Conservation (phyloP, 2,888 invertebrate genomes). For the Teleogryllus oceanicus region DNA sequence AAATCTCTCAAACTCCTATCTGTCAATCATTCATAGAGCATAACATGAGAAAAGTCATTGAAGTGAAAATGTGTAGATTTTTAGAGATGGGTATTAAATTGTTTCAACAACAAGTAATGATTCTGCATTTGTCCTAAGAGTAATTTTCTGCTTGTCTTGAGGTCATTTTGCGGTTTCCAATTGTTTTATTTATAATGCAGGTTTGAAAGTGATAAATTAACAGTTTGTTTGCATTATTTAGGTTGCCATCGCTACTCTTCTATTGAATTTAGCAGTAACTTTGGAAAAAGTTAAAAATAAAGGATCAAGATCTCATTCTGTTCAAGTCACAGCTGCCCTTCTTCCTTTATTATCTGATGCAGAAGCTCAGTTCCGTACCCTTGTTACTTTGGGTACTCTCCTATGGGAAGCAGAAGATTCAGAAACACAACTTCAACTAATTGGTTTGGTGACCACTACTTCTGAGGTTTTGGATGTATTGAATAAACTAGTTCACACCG, state of each 20-base stretch:
- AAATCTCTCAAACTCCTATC: no score
- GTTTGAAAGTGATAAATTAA: no score
- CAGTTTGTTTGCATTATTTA: constrained; percentile 46
- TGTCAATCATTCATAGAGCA: no score
- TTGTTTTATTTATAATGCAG: no score
- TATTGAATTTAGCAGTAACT: constrained; percentile 69
- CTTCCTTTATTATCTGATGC: constrained; percentile 59
- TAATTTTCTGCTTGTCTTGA: no score
- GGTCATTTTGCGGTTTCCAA: no score
- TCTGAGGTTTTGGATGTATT: constrained; percentile 22
- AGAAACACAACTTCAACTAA: constrained; percentile 26
- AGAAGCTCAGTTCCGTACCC: constrained; percentile 71
- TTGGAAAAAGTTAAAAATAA: constrained; percentile 56
- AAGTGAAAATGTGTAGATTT: no score
- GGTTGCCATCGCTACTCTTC: constrained; percentile 69
- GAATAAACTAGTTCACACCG: constrained; percentile 22
- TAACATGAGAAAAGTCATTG: no score
- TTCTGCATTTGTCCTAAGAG: no score
- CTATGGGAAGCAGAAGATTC: constrained; percentile 46
- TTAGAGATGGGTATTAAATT: no score
- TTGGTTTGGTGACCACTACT: constrained; percentile 23
- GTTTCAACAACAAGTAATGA: no score
- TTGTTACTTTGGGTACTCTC: constrained; percentile 76
- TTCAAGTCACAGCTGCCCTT: constrained; percentile 55
- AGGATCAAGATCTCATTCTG: constrained; percentile 49